Evolutionary conservation across 2,888 invertebrate genomes (phyloP).

Genomic region (Drosophila buzzatii): DNA sequence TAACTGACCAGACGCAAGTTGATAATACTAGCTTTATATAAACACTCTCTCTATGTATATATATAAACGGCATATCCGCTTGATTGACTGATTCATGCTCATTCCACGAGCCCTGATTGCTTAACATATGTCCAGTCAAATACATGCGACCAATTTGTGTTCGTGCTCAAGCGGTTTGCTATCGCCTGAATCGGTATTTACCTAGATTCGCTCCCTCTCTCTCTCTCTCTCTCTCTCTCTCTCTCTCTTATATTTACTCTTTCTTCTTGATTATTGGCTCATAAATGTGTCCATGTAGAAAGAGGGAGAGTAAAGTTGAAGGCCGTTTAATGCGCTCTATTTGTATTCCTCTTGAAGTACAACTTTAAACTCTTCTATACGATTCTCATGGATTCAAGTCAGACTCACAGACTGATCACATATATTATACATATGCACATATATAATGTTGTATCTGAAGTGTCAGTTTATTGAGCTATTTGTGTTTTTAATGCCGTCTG

Average conservation of each 20-base stretch:
- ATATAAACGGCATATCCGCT: constrained; percentile 2
- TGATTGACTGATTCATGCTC: constrained; percentile 1
- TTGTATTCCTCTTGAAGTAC: background rate
- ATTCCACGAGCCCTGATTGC: background rate
- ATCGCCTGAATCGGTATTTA: background rate
- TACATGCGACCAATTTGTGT: background rate
- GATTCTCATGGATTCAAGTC: constrained; percentile 3
- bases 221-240: too few relatives aligned
- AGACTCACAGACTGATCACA: background rate
- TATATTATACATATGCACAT: too few relatives aligned
- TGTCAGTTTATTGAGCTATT: background rate
- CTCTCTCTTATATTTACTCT: too few relatives aligned
- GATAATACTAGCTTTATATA: background rate
- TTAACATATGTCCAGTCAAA: constrained; percentile 12
- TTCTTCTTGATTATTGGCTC: background rate
- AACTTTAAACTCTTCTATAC: background rate
- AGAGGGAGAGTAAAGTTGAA: background rate
- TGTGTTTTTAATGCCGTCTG: background rate
- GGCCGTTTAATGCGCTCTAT: background rate
- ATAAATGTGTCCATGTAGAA: background rate
- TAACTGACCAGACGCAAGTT: constrained; percentile 23
- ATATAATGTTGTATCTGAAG: background rate
- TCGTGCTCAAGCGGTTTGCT: background rate
- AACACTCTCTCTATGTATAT: background rate
- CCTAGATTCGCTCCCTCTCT: background rate